Percentiles rank a stretch among this genome's conserved stretches.
Evolutionary conservation across 2,888 invertebrate genomes (phyloP).

Genomic region (Zygogramma bicolorata): DNA sequence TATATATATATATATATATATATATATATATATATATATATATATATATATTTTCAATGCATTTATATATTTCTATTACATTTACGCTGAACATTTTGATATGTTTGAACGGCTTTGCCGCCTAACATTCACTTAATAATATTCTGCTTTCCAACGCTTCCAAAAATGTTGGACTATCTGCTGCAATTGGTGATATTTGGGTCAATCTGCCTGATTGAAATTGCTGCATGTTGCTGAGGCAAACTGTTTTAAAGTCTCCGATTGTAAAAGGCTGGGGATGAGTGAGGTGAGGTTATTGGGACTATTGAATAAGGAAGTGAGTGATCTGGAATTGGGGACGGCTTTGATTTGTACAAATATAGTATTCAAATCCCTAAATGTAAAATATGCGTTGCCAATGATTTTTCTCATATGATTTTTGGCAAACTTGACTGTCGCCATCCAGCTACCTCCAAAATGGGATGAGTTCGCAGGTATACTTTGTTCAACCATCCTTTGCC

Average conservation of each 20-base stretch:
- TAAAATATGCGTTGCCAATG: conserved; percentile 10
- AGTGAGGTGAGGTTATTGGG: conserved; percentile 9
- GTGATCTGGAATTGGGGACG: conserved; percentile 11
- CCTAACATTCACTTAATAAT: too few species aligned
- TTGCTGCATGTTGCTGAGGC: too few species aligned
- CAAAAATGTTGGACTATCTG: conserved; percentile 24
- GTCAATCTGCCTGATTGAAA: too few species aligned
- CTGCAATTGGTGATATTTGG: conserved; percentile 17
- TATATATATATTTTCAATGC: too few species aligned
- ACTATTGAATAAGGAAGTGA: background rate
- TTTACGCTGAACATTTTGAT: too few species aligned
- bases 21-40: too few species aligned
- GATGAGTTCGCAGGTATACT: conserved; percentile 16
- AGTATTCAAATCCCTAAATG: conserved; percentile 13
- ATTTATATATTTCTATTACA: too few species aligned
- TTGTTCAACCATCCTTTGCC: too few species aligned
- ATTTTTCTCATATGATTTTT: conserved; percentile 14
- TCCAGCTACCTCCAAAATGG: conserved; percentile 26
- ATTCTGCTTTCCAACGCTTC: conserved; percentile 4
- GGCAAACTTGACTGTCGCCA: conserved; percentile 4
- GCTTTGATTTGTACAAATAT: background rate
- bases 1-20: too few species aligned
- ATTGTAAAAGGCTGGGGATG: conserved; percentile 22
- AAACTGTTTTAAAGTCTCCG: conserved; percentile 21
- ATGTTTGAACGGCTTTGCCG: too few species aligned